phyloP scores from a whole-genome alignment of 2,113 vertebrate genomes.

The Tragelaphus buxtoni region DNA sequence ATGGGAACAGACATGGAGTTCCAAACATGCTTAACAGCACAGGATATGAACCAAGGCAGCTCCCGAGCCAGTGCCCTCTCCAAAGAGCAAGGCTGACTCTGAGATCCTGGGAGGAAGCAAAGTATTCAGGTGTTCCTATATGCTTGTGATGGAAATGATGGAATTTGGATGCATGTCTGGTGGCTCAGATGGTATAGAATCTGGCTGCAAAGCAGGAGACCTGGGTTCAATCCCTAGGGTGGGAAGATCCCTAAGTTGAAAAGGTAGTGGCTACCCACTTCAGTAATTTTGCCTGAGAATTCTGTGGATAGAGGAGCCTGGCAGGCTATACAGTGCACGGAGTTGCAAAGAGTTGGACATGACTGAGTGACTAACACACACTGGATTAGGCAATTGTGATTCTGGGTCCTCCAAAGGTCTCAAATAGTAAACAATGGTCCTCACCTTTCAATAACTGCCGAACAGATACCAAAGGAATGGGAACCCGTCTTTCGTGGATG shows the following conservation, averaged over 20 bases:
- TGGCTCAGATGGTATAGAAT: background rate
- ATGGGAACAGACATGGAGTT: background rate
- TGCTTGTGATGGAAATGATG: background rate
- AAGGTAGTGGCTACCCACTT: background rate
- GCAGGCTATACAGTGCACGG: rapidly evolving
- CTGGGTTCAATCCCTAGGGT: background rate
- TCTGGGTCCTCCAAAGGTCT: background rate
- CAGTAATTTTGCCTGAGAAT: background rate
- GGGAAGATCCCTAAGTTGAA: background rate
- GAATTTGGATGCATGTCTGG: background rate
- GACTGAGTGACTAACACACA: background rate
- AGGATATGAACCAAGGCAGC: background rate
- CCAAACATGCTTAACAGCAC: background rate
- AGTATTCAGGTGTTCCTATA: background rate
- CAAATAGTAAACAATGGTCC: background rate
- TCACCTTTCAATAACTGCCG: background rate
- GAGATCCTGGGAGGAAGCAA: background rate
- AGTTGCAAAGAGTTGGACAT: background rate
- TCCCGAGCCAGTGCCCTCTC: background rate
- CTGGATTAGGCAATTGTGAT: background rate
- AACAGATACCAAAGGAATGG: background rate
- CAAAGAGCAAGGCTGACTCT: background rate
- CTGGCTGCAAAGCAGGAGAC: background rate
- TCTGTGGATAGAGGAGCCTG: background rate
- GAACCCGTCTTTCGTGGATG: background rate